A percentile compares a stretch with the other conserved stretches of the same genome.
Conservation (phyloP, 2,113 vertebrate species). For the Thryonomys swinderianus region DNA sequence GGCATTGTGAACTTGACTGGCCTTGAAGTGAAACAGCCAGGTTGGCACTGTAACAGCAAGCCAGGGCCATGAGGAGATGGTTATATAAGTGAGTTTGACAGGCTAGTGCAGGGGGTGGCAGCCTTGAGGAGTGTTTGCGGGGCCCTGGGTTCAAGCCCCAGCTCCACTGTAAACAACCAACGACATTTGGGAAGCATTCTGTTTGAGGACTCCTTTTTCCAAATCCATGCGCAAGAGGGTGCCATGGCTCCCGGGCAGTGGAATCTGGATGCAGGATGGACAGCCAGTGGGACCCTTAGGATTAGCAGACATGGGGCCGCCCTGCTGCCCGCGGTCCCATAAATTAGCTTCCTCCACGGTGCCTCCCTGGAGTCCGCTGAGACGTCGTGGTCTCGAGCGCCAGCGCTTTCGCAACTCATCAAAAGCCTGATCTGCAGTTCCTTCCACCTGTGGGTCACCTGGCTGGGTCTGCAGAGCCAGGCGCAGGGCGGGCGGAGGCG, state of each 20-base stretch:
- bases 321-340: neutral
- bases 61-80: neutral
- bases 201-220: neutral
- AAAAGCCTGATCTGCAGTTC: neutral
- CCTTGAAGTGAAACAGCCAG: neutral
- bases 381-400: neutral
- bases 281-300: neutral
- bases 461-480: neutral
- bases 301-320: neutral
- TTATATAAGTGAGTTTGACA: neutral
- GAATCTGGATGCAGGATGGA: neutral
- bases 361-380: neutral
- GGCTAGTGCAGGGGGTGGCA: too few species aligned
- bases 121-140: neutral
- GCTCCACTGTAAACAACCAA: neutral
- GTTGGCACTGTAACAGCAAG: neutral
- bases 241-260: neutral
- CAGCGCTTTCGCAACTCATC: slow-evolving; percentile 16
- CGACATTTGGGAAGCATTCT: neutral
- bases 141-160: neutral
- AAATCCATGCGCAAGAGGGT: neutral
- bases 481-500: slow-evolving; percentile 34
- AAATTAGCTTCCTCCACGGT: neutral
- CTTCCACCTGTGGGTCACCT: neutral
- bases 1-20: neutral